Evolutionary conservation across 2,113 vertebrate genomes (phyloP).

Genomic region (Atractosteus spatula): DNA sequence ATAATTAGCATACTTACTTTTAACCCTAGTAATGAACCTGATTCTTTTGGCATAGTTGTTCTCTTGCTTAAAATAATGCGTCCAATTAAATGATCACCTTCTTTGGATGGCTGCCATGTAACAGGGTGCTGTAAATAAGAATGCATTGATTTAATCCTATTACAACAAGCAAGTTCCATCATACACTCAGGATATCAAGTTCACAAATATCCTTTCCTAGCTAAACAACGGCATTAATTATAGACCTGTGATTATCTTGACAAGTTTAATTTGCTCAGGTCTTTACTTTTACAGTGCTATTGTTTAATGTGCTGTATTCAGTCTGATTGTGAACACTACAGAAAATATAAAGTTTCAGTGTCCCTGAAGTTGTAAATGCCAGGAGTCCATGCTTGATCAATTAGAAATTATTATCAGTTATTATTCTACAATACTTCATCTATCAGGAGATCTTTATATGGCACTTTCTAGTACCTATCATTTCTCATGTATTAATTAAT

Average conservation of each 20-base stretch:
- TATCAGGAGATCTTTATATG: no score
- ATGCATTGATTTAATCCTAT: slow-evolving; percentile 10
- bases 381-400: no score
- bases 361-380: neutral
- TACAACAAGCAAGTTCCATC: neutral
- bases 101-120: slow-evolving; percentile 97
- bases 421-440: no score
- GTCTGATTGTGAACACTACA: neutral
- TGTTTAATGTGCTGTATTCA: neutral
- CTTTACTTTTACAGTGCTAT: neutral
- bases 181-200: neutral
- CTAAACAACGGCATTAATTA: neutral
- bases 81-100: slow-evolving; percentile 94
- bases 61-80: slow-evolving; percentile 96
- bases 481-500: no score
- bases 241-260: neutral
- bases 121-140: slow-evolving; percentile 81
- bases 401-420: no score
- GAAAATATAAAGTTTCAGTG: no score
- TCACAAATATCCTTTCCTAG: neutral
- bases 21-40: slow-evolving; percentile 88
- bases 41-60: slow-evolving; percentile 92
- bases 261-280: neutral
- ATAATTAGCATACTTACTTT: slow-evolving; percentile 74
- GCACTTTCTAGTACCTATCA: no score